These are phyloP conservation scores for Alviniconcha strummeri DNA, from an alignment of 2,888 invertebrate genomes.

Conservation along the genomic window DNA sequence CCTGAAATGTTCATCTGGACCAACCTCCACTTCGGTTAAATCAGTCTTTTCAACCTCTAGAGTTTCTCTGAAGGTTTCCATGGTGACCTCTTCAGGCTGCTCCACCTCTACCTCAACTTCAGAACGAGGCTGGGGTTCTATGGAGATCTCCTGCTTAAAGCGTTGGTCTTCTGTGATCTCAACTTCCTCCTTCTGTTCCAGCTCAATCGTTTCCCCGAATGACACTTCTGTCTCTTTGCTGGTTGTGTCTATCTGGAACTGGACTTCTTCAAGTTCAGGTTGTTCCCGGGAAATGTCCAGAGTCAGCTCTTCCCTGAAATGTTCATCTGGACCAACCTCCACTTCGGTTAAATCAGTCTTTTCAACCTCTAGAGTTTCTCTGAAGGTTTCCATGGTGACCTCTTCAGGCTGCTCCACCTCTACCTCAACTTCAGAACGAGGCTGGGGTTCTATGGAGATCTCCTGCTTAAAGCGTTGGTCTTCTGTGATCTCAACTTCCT, in stretches of 20 bases:
- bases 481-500: conserved; percentile 27
- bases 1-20: conserved; percentile 36
- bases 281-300: conserved; percentile 39
- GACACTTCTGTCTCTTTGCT: conserved; percentile 26
- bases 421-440: conserved; percentile 21
- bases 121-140: conserved; percentile 15
- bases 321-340: conserved; percentile 32
- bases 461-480: conserved; percentile 21
- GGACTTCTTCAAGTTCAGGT: conserved; percentile 39
- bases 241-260: conserved; percentile 19
- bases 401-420: conserved; percentile 28
- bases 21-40: conserved; percentile 23
- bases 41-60: conserved; percentile 21
- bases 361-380: conserved; percentile 32
- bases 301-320: conserved; percentile 39
- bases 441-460: conserved; percentile 19
- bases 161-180: not conserved
- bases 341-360: not conserved
- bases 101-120: conserved; percentile 21
- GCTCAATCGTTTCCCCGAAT: conserved; percentile 34
- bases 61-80: conserved; percentile 27
- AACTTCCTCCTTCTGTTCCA: conserved; percentile 29
- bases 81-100: conserved; percentile 26
- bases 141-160: conserved; percentile 18
- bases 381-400: conserved; percentile 4